Evolutionary conservation across 2,888 invertebrate genomes (phyloP), one percentile per base, ranked within the genome.

Genomic region (Melikaiella ostensackeni): DNA sequence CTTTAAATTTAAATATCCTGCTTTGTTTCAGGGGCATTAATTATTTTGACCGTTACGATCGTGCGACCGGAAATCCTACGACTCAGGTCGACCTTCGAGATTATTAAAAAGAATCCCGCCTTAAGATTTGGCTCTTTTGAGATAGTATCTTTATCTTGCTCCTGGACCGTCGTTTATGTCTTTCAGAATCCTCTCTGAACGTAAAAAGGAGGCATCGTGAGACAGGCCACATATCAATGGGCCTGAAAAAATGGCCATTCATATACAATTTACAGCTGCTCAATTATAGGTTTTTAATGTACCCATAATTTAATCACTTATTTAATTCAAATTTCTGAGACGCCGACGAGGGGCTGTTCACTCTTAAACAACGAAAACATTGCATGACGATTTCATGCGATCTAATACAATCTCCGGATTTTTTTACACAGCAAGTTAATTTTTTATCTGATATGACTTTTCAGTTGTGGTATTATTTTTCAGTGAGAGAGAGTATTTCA

Each of bases 1-100:
- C 78, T 77, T 75, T 70, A 30, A 76, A 76, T 59, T 30, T 21
- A 74, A 81, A 79, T 76, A 75, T 62, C 55, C 80, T 76, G 77
- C 77, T 75, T 77, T 64, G 76, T 83, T 78, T 76, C 73, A 38
- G 78, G 81, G 78, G 75, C 84, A 85, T 85, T 85, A 84, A 85
- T 84, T 84, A 85, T 85, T 85, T 83, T 79, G 84, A 83, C 83
- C 84, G 85, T 84, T 85, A 84, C 85, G 82, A 84, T 84, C 84
- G 84, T 84, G 84, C 78, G 84, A 85, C 85, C 85, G 85, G 85
- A 85, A 85, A 84, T 84, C 82, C 82, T 82, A 79, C 79, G 77
- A 80, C 78, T 79, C 79, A 80, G 82, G 80, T 79, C 79, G 83
- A 81, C 82, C 82, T 83, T 81, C 81, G 76, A 74, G 78, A 80